Evolutionary conservation across 2,888 invertebrate species (phyloP), one percentile per base, ranked within the genome.

Genomic region (Chloromyia formosa): DNA sequence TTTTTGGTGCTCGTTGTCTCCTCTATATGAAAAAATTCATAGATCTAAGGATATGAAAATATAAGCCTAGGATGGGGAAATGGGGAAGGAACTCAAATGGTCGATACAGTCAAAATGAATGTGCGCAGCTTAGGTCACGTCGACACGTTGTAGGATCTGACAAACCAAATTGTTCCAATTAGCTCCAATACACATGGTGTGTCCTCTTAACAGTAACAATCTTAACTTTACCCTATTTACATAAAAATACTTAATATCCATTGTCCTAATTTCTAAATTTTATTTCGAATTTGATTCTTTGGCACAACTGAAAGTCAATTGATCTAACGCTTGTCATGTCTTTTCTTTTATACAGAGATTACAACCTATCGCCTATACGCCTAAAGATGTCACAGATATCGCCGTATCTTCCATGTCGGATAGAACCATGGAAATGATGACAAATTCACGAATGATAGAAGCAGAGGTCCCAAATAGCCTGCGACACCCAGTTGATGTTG

Each of bases 231-330:
- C 12, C 12, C 49, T 20, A 49, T 66, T 35, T 66, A 35, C 66
- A 66, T 66, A 66, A 66, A 66, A 66, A 66, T 66, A 62, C 18
- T 16, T 45, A 49, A 49, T 49, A 49, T 49, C 10, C 3, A 1
- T 49, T n/a, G 16, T 49, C 16, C 49, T n/a, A 49, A n/a, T 7
- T 49, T 12, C 49, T 49, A 49, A 7, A 12, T 10, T n/a, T n/a
- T n/a, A 3, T 49, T n/a, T 12, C 49, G 49, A n/a, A 12, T 49
- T 49, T 49, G 49, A n/a, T 35, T 35, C 27, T 35, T 35, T 35
- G 27, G 14, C 49, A n/a, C 16, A 49, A n/a, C 49, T 49, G 3
- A n/a, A 49, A 49, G 49, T n/a, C 12, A 49, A 35, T 35, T 35
- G 27, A 35, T 35, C 27, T 35, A 35, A 35, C 27, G 7, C 27